These are phyloP conservation scores for Coenonympha arcania DNA, from an alignment of 2,888 invertebrate species.

Conservation along the genomic window DNA sequence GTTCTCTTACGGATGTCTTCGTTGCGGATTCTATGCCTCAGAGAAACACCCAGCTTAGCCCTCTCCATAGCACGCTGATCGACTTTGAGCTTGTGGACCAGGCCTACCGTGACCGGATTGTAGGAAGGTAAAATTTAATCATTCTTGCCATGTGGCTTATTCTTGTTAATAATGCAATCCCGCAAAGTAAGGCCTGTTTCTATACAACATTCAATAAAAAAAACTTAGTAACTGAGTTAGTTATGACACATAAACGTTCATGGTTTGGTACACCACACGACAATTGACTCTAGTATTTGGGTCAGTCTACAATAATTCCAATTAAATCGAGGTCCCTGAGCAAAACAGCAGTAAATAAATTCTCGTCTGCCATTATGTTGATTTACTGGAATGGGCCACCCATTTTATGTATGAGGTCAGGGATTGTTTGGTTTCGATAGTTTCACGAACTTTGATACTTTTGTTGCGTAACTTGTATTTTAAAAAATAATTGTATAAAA, in stretches of 20 bases:
- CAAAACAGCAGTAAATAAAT: slow-evolving; percentile 11
- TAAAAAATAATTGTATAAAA: too few relatives aligned
- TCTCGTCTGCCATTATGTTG: slow-evolving; percentile 6
- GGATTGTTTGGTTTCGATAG: slow-evolving; percentile 1
- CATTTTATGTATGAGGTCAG: slow-evolving; percentile 4
- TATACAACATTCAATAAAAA: too few relatives aligned
- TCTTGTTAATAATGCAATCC: too few relatives aligned
- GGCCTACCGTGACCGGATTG: too few relatives aligned
- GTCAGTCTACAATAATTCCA: slow-evolving; percentile 25
- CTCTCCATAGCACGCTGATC: too few relatives aligned
- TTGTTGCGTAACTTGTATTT: neutral
- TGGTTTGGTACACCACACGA: slow-evolving; percentile 13
- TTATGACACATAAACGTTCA: neutral
- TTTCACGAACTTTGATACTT: neutral
- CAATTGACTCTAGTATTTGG: slow-evolving; percentile 25
- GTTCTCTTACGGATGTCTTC: too few relatives aligned
- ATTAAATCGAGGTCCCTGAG: slow-evolving; percentile 16
- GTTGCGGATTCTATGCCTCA: too few relatives aligned
- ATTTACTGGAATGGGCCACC: slow-evolving; percentile 7
- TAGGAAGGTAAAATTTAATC: too few relatives aligned
- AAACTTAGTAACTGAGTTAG: neutral
- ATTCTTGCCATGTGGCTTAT: too few relatives aligned
- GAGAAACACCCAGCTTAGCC: too few relatives aligned
- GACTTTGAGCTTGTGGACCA: too few relatives aligned
- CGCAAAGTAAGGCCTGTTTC: too few relatives aligned